Conservation (phyloP, 1,140 invertebrate genomes). For the Physella acuta region DNA sequence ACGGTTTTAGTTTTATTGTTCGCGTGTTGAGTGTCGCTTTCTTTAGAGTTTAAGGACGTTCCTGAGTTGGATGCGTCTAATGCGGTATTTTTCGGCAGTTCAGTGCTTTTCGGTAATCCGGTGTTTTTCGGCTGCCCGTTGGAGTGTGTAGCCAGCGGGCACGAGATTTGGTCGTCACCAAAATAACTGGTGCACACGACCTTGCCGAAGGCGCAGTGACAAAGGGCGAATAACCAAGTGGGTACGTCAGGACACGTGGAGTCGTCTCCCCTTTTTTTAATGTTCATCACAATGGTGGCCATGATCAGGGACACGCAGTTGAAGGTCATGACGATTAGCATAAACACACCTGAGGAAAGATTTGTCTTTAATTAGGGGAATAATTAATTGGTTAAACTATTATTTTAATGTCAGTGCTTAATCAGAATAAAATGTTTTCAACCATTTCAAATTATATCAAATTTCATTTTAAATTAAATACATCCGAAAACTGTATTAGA, state of each 20-base stretch:
- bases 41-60: background rate
- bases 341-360: constrained; percentile 45
- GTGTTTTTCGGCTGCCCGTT: background rate
- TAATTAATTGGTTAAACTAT: too few species aligned
- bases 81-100: background rate
- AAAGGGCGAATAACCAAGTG: constrained; percentile 38
- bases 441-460: too few species aligned
- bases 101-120: background rate
- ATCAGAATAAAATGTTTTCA: too few species aligned
- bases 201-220: constrained; percentile 40
- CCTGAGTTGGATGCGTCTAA: background rate
- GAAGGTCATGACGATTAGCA: constrained; percentile 54
- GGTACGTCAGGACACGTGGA: constrained; percentile 43
- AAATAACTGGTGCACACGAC: constrained; percentile 35
- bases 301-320: constrained; percentile 54
- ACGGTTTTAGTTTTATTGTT: background rate
- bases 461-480: too few species aligned
- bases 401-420: too few species aligned
- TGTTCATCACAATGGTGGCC: constrained; percentile 53
- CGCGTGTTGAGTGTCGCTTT: background rate
- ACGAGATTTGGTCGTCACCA: constrained; percentile 25
- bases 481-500: too few species aligned
- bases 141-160: background rate
- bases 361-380: too few species aligned
- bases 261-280: constrained; percentile 47